phyloP scores from a whole-genome alignment of 1,140 invertebrate genomes.

The Bombus confusus region DNA sequence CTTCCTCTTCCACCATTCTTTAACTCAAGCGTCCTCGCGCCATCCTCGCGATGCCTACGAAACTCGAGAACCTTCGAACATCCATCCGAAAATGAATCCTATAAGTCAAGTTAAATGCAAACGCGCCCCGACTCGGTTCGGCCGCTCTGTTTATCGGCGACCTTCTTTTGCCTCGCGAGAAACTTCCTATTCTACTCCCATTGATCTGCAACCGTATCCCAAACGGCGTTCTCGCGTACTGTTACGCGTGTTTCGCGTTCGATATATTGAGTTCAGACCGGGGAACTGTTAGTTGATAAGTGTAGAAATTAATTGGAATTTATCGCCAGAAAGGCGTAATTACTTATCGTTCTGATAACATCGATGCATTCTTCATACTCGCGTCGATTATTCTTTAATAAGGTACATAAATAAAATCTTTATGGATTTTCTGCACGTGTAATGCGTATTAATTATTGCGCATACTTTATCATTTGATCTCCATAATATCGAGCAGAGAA shows the following conservation, averaged over 20 bases:
- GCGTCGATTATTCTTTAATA: not conserved
- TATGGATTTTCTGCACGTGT: not conserved
- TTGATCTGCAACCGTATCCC: slow-evolving; percentile 37
- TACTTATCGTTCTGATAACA: not conserved
- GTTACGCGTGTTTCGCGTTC: not conserved
- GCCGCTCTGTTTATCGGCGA: slow-evolving; percentile 53
- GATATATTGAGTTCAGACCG: not conserved
- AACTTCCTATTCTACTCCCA: slow-evolving; percentile 21
- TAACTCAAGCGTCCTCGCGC: not conserved
- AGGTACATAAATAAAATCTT: not conserved
- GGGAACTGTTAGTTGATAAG: not conserved
- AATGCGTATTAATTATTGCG: not conserved
- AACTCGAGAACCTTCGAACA: slow-evolving; percentile 45
- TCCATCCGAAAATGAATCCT: slow-evolving; percentile 63
- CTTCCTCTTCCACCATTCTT: not conserved
- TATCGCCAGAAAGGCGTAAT: not conserved
- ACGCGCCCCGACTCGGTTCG: slow-evolving; percentile 24
- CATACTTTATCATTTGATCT: not conserved
- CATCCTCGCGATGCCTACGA: slow-evolving; percentile 35
- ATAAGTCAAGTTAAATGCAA: slow-evolving; percentile 66
- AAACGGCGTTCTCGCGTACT: too few species aligned
- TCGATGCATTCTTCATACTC: not conserved
- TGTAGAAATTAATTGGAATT: not conserved
- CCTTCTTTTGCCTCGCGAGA: slow-evolving; percentile 36
- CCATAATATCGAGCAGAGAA: not conserved